phyloP scores from a whole-genome alignment of 2,797 vertebrate genomes.

The Pachyuromys duprasi region DNA sequence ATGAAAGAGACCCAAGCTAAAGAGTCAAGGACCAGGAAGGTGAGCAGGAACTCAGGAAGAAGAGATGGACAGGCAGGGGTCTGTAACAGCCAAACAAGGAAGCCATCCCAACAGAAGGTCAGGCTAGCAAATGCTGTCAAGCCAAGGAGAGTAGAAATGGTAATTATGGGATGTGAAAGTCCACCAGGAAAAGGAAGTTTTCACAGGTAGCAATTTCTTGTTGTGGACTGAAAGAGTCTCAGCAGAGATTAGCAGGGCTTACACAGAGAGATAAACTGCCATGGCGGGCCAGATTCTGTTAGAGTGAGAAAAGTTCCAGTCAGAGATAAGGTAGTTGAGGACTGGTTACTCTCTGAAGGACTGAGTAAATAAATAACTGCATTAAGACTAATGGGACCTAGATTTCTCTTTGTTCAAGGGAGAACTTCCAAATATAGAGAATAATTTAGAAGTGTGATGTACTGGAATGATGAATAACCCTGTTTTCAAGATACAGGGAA shows the following conservation, averaged over 20 bases:
- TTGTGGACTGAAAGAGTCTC: neutral
- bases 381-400: neutral
- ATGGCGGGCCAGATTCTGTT: neutral
- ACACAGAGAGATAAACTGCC: neutral
- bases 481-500: slow-evolving; percentile 12
- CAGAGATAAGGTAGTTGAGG: neutral
- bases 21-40: neutral
- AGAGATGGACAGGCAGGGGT: neutral
- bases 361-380: neutral
- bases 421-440: neutral
- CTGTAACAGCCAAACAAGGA: neutral
- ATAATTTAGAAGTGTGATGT: neutral
- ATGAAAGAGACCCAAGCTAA: neutral
- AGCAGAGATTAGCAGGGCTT: neutral
- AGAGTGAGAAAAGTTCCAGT: neutral
- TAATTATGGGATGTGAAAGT: neutral
- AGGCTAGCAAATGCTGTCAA: neutral
- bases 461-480: neutral
- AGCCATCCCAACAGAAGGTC: neutral
- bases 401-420: neutral
- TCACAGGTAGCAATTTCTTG: neutral
- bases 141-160: neutral
- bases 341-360: neutral
- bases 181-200: neutral
- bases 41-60: neutral